Base-by-base conservation (phyloP, 2,113 vertebrate genomes). In the Tragelaphus strepsiceros region DNA sequence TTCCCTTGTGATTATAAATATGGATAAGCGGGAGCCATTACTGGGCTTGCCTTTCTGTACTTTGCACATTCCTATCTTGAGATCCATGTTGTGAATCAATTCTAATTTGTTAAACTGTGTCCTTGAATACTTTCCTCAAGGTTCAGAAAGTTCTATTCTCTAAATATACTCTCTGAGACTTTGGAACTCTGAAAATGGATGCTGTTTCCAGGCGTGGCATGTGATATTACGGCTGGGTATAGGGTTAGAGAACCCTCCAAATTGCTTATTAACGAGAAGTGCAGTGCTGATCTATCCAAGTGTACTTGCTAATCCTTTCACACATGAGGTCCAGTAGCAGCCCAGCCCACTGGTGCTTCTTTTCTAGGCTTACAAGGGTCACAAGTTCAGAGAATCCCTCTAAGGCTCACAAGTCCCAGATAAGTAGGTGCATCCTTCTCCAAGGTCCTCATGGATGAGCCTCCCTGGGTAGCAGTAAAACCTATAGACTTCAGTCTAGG, bases 51-150 rank as follows among this genome's bases (percentile, higher is more conserved):
- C 9, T 26, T 62, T 90, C 71, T 82, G 15, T 53, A 88, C 22
- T 97, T 92, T 62, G 26, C 51, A 96, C 7, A 91, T 77, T 94
- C 32, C 54, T 88, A 49, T 97, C 85, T 92, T 90, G 56, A 89
- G n/a, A 94, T 91, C 15, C 78, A 71, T 61, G 39, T 32, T 32
- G 6, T 88, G 28, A 54, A 84, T 91, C 39, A 91, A 78, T 96
- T 91, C 46, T 74, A 77, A 92, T 61, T 89, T 90, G 46, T 88
- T 92, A 81, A 30, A 67, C 7, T 89, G 35, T 71, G 15, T 83
- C 35, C 43, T 59, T 94, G 59, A 92, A 92, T 88, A 78, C 71
- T 88, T 95, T 74, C 17, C n/a, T 96, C 19, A 53, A 88, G 49
- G 32, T 84, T 92, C 30, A 35, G 78, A 28, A 51, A 61, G 67